Base-by-base conservation (phyloP, 2,888 invertebrate species). In the Phania funesta region DNA sequence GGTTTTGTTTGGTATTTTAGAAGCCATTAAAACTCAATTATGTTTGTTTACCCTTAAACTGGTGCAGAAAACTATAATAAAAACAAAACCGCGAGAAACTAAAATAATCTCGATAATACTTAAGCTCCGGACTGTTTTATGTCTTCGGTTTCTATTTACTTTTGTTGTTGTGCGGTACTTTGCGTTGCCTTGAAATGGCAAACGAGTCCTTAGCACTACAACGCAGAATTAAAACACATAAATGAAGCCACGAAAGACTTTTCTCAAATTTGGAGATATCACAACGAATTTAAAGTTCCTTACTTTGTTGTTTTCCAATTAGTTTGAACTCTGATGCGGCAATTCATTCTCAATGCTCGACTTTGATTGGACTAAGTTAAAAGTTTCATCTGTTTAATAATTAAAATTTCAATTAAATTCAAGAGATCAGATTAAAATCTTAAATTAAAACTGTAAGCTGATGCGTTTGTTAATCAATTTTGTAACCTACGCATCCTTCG, bases 21-120 rank as follows among this genome's bases (percentile, higher is more conserved):
- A 48, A 74, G 38, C 75, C 71, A 80, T 80, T 80, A 80, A 80
- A 80, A 80, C 80, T 71, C 76, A 80, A 80, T 80, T 80, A 75
- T 46, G 52, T 52, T 50, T 58, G 75, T 65, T 75, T 68, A 62
- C 29, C 60, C 54, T 35, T 32, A 32, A n/a, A 26, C 22, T 35
- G 24, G 29, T 48, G 62, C 13, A 18, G 24, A 44, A 18, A 50
- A 13, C 38, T 22, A 48, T 41, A 50, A 35, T 50, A 58, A 67
- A 64, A 75, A n/a, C 20, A 50, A 80, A 76, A 76, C 76, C 70
- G 76, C 65, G 41, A 76, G 71, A 50, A 65, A 65, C 65, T 70
- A 60, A 75, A 80, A 32, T 75, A 75, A 80, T 80, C 70, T 60
- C 50, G 50, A 65, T 75, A 80, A 80, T 75, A 44, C 64, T 46